Evolutionary conservation across 2,113 vertebrate species (phyloP), one percentile per base, ranked within the genome.

Genomic region (Oryctolagus cuniculus): DNA sequence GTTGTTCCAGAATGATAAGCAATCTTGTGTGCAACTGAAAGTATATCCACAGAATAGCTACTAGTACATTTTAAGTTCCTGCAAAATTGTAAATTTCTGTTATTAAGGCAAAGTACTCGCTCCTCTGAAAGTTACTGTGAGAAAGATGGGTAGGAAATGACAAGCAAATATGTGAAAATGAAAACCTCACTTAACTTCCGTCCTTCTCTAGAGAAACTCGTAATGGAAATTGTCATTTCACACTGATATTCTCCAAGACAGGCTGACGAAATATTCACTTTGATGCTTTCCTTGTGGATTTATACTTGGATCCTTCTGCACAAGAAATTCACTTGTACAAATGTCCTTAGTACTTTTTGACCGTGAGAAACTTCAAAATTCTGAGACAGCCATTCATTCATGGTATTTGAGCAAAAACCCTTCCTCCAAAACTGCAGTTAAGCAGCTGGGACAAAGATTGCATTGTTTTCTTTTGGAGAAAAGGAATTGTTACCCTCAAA

Each of bases 381-480:
- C 80, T 51, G 55, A 67, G 11, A 36, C 53, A 69, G 90, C 19
- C 63, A 75, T 66, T 90, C 82, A 95, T 83, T 75, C 83, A 91
- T 66, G 36, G 25, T 55, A 53, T 93, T 94, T 87, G n/a, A 91
- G 70, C 63, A 75, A 91, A 94, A 96, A 15, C 10, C 64, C 16
- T 90, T 73, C 11, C 11, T 90, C 73, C 15, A 90, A 90, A 97
- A 86, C 9, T 72, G 70, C 12, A 73, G 21, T 78, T 84, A 88
- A 90, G 51, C 70, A 88, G 75, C 21, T 63, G 36, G 8, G 61
- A 95, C 95, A 97, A 95, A 34, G 49, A 36, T 78, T 74, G 53
- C 87, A 96, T 90, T 96, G 86, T 97, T 97, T 96, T 94, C 82
- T 79, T 85, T 88, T 96, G 97, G 73, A 96, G 61, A 77, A 94